Evolutionary conservation across 2,797 vertebrate species (phyloP).

Genomic region (Muraenolepis orangiensis): DNA sequence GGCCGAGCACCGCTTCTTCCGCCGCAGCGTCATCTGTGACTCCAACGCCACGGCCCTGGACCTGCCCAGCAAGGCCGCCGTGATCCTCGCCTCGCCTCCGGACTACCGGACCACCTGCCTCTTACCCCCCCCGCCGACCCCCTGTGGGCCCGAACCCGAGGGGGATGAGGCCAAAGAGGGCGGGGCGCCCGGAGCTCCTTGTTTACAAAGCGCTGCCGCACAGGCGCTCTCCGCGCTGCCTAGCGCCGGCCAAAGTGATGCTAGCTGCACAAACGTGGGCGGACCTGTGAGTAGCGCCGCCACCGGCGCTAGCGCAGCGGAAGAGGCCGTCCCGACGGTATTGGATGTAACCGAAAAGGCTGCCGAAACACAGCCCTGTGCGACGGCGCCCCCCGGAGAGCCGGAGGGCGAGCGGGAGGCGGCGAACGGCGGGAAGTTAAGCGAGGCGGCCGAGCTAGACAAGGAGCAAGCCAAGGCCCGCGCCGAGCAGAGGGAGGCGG

Average conservation of each 20-base stretch:
- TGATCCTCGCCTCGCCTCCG: constrained; percentile 76
- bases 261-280: not conserved
- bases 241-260: not conserved
- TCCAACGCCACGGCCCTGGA: constrained; percentile 96
- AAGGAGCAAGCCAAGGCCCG: constrained; percentile 66
- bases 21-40: constrained; percentile 96
- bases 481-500: constrained; percentile 71
- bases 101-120: constrained; percentile 60
- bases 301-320: constrained; percentile 7
- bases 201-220: constrained; percentile 26
- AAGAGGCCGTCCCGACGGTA: constrained; percentile 47
- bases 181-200: constrained; percentile 34
- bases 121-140: constrained; percentile 25
- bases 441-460: constrained; percentile 49
- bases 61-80: constrained; percentile 85
- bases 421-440: constrained; percentile 34
- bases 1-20: constrained; percentile 94
- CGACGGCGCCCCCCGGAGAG: constrained; percentile 17
- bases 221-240: constrained; percentile 34
- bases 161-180: constrained; percentile 18
- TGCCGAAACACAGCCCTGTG: constrained; percentile 12
- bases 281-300: constrained; percentile 18
- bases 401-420: constrained; percentile 20
- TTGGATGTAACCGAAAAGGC: constrained; percentile 48
- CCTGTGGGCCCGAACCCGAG: constrained; percentile 22